Base-by-base conservation (phyloP, 1,140 invertebrate genomes). In the Anastrepha obliqua region DNA sequence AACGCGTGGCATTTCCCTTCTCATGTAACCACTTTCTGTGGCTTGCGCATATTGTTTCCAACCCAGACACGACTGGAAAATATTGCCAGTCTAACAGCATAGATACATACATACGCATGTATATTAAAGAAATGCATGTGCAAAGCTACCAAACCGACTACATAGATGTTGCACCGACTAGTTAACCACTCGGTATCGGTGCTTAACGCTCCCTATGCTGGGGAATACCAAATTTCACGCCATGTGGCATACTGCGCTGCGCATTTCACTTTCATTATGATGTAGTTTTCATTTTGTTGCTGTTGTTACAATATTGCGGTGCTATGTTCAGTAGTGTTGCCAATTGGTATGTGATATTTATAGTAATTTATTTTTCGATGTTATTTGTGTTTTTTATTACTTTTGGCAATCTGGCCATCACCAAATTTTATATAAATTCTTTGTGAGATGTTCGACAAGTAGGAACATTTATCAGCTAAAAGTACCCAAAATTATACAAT, bases 181-280 rank as follows among this genome's bases (percentile, higher is more conserved):
- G 29, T 29, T 55, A 55, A 55, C 51, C 51, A 11, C 51, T 55
- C 51, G 15, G 13, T 62, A 1, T 62, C 8, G 4, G n/a, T 17
- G 60, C 9, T 17, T 17, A 62, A 62, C 64, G 29, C 17, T 67
- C 6, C 29, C 64, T 39, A 39, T 67, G 64, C 4, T 81, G 74
- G 74, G 74, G 74, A 81, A 81, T 81, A 81, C 74, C 74, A 29
- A 81, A 81, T 55, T 81, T 81, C 47, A n/a, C 74, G 44, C 47
- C 74, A 81, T 55, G 47, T 81, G 74, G 47, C 74, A 20, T 20
- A 42, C 47, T 47, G n/a, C 47, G 47, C 74, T 13, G n/a, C 47
- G 74, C 74, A 55, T 81, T 81, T 81, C 74, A 81, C 74, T 81
- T 81, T 81, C 74, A 81, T 81, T 81, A 81, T 81, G 74, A 81